Base-by-base conservation (phyloP, 2,113 vertebrate genomes). In the Cacatua alba region DNA sequence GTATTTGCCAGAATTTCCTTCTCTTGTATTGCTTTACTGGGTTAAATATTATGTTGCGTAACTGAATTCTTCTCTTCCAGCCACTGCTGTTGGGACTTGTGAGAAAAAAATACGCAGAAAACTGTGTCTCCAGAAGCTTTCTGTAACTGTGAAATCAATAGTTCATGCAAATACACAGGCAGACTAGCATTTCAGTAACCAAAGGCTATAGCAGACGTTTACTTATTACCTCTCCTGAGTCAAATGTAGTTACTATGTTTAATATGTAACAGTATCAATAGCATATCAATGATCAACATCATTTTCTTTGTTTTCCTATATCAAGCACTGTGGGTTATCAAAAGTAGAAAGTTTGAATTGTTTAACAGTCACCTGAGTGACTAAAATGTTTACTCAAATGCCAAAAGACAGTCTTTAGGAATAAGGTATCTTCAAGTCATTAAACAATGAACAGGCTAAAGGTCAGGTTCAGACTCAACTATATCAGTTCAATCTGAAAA, bases 261-360 rank as follows among this genome's bases (percentile, higher is more conserved):
- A 89, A 82, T 77, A 82, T 60, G 59, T 44, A 94, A 67, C 28
- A 80, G 48, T 43, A 81, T n/a, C 62, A 88, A 60, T 24, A 21
- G 17, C 17, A 93, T 91, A 77, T 92, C n/a, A 94, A 31, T 84
- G 43, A 95, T 87, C 48, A 92, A 94, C 31, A 77, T 21, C 5
- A 33, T 88, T 91, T 91, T 91, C 62, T 88, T 94, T 74, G n/a
- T 78, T 94, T 90, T 94, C 88, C 52, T 87, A 48, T 53, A 63
- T 70, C 65, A 79, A 49, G 37, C 13, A 60, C 16, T 31, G 33
- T 46, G 84, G 41, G 10, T 81, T 86, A 91, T 79, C 70, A 85
- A 79, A 91, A 91, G 29, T 10, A 85, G 63, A 89, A 86, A 60
- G 17, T 55, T 64, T 92, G 65, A 91, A 81, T 92, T 91, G 89